Conservation (phyloP, 2,797 vertebrate species). For the Australoheros facetus region DNA sequence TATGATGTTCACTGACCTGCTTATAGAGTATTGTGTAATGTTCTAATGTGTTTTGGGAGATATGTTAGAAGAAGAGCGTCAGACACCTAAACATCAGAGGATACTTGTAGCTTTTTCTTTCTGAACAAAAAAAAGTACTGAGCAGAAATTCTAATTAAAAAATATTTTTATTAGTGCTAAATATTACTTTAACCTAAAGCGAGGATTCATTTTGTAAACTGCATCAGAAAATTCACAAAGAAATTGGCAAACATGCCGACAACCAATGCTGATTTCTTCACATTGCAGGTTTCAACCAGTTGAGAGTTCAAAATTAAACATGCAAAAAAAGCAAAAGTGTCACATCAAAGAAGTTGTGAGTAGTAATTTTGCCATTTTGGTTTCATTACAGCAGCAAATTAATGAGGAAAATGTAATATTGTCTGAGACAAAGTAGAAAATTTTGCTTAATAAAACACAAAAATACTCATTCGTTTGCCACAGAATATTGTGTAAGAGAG, state of each 20-base stretch:
- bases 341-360: not conserved
- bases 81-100: not conserved
- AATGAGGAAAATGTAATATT: not conserved
- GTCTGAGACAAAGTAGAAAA: fast-evolving
- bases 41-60: constrained; percentile 18
- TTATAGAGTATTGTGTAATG: constrained; percentile 29
- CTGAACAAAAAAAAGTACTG: fast-evolving
- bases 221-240: not conserved
- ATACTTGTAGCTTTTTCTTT: not conserved
- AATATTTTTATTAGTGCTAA: fast-evolving
- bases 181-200: not conserved
- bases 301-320: not conserved
- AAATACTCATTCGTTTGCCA: not conserved
- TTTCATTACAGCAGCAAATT: not conserved
- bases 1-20: constrained; percentile 56
- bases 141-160: not conserved
- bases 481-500: not conserved
- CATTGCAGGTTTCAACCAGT: not conserved
- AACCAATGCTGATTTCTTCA: fast-evolving
- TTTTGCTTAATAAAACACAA: not conserved
- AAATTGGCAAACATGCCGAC: not conserved
- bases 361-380: not conserved
- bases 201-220: not conserved
- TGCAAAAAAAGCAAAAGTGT: not conserved
- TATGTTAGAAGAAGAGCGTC: not conserved